phyloP scores from a whole-genome alignment of 2,113 vertebrate genomes.

The Mormoops blainvillei region DNA sequence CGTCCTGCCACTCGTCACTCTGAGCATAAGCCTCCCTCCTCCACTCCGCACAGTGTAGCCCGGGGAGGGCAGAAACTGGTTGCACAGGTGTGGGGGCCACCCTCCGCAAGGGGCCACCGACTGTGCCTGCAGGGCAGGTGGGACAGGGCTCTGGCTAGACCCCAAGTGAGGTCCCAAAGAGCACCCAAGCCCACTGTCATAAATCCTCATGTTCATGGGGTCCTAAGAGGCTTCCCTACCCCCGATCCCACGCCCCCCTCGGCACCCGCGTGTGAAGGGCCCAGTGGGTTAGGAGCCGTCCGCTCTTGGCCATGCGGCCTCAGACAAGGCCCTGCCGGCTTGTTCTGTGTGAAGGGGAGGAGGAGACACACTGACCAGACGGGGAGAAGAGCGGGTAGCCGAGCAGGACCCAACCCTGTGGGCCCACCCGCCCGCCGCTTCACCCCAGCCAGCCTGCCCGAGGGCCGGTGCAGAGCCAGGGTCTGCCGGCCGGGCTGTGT shows the following conservation, averaged over 20 bases:
- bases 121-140: neutral
- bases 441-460: neutral
- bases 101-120: neutral
- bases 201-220: fast-evolving
- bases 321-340: neutral
- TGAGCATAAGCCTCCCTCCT: neutral
- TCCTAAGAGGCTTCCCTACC: neutral
- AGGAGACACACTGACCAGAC: neutral
- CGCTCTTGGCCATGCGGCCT: neutral
- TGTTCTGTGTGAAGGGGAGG: neutral
- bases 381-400: fast-evolving
- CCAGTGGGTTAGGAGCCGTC: neutral
- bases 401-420: neutral
- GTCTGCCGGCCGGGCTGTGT: neutral
- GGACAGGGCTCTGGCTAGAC: neutral
- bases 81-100: fast-evolving
- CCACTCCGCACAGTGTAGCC: neutral
- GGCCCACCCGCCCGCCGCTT: neutral
- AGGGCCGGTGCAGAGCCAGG: fast-evolving
- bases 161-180: neutral
- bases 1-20: neutral
- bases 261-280: neutral
- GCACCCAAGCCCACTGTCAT: fast-evolving
- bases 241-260: fast-evolving
- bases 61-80: too few species aligned